phyloP scores from a whole-genome alignment of 2,888 invertebrate genomes.

The Xanthorhoe spadicearia region DNA sequence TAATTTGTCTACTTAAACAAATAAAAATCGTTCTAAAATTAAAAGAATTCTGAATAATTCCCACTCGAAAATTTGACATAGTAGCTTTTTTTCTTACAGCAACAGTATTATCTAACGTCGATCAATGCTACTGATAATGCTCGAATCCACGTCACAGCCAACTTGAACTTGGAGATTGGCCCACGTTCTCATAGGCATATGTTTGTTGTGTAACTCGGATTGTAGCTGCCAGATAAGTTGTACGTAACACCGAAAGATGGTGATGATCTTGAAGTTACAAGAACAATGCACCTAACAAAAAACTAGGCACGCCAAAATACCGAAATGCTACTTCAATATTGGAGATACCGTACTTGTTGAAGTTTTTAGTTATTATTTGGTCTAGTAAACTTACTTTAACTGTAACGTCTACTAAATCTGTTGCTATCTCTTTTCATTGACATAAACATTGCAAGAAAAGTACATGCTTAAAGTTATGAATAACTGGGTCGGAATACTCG shows the following conservation, averaged over 20 bases:
- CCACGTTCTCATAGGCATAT: conserved; percentile 14
- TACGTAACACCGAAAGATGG: neutral
- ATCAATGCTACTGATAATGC: conserved; percentile 40
- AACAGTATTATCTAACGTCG: conserved; percentile 32
- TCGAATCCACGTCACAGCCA: conserved; percentile 13
- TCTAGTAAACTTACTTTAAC: no score
- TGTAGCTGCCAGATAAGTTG: neutral
- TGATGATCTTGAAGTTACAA: neutral
- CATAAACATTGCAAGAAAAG: no score
- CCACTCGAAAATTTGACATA: neutral
- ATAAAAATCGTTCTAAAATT: neutral
- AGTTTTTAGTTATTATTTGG: no score
- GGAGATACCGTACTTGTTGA: no score
- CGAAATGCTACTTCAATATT: no score
- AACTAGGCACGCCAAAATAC: no score
- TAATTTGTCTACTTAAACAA: neutral
- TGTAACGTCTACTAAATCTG: no score
- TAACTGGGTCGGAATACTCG: no score
- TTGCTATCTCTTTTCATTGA: no score
- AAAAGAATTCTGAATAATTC: neutral
- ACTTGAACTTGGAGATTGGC: conserved; percentile 34
- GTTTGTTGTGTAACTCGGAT: conserved; percentile 17
- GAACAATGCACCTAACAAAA: neutral
- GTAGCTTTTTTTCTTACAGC: neutral
- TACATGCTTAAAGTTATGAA: no score